These are phyloP conservation scores for Puma concolor DNA, from an alignment of 2,113 vertebrate genomes.

Conservation along the genomic window DNA sequence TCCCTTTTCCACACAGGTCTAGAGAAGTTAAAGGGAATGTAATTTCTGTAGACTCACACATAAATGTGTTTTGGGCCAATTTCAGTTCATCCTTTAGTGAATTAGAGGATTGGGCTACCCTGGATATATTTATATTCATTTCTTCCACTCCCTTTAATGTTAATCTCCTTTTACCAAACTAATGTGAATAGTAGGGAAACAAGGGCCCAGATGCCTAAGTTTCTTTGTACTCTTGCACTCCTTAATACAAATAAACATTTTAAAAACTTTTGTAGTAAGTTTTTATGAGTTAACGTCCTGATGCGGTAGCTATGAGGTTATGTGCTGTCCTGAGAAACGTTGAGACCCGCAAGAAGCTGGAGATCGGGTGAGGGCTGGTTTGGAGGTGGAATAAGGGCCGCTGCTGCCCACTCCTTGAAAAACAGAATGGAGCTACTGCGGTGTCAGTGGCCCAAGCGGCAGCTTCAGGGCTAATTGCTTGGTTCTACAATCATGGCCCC, in stretches of 20 bases:
- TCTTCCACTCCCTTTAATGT: slow-evolving; percentile 40
- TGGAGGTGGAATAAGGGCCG: background rate
- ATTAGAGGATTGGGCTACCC: slow-evolving; percentile 35
- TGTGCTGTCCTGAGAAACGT: background rate
- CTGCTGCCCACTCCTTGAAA: background rate
- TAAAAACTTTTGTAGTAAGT: slow-evolving; percentile 75
- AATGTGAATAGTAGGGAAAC: slow-evolving; percentile 79
- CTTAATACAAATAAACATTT: slow-evolving; percentile 85
- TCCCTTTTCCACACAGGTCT: slow-evolving; percentile 56
- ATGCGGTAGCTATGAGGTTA: background rate
- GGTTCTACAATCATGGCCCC: background rate
- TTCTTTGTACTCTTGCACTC: slow-evolving; percentile 83
- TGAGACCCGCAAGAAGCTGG: background rate
- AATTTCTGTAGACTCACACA: slow-evolving; percentile 35
- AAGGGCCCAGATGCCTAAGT: slow-evolving; percentile 77
- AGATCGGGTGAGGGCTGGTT: background rate
- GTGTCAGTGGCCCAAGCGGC: background rate
- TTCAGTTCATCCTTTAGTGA: slow-evolving; percentile 41
- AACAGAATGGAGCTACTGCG: background rate
- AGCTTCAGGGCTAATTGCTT: background rate
- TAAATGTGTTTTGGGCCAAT: slow-evolving; percentile 34
- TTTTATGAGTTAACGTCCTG: slow-evolving; percentile 55
- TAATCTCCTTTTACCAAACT: slow-evolving; percentile 73
- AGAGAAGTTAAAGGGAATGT: slow-evolving; percentile 39
- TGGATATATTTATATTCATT: slow-evolving; percentile 60